phyloP scores from a whole-genome alignment of 2,888 invertebrate species.

The Drosophila quasianomalipes region DNA sequence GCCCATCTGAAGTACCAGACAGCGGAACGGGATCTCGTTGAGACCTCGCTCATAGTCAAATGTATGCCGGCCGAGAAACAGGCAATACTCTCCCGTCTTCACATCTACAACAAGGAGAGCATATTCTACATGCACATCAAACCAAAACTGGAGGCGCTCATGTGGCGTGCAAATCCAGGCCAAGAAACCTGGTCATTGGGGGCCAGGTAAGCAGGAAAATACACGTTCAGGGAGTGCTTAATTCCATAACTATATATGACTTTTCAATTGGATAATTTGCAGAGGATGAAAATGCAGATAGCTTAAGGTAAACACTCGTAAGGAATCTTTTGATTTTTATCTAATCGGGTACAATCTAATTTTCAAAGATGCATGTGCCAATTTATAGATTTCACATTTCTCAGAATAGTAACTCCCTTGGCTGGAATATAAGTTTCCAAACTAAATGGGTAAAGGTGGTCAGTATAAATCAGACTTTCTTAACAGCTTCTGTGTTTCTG shows the following conservation, averaged over 20 bases:
- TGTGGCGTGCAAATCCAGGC: conserved; percentile 79
- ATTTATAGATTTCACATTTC: not conserved
- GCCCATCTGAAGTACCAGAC: conserved; percentile 71
- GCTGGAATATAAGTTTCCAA: not conserved
- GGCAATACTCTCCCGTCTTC: conserved; percentile 83
- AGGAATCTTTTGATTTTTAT: not conserved
- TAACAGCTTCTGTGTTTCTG: not conserved
- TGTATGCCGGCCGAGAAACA: conserved; percentile 84
- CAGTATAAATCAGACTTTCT: not conserved
- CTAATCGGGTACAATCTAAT: not conserved
- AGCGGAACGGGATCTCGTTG: conserved; percentile 36
- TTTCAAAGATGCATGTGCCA: not conserved
- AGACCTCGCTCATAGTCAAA: conserved; percentile 75
- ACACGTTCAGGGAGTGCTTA: not conserved
- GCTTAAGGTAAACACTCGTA: no score
- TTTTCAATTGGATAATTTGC: not conserved
- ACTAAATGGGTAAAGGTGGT: not conserved
- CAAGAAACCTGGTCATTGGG: conserved; percentile 79
- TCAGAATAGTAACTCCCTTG: not conserved
- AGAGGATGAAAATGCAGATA: not conserved
- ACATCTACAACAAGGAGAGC: conserved; percentile 86
- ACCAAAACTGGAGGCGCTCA: conserved; percentile 85
- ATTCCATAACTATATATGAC: not conserved
- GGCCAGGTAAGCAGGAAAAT: conserved; percentile 69
- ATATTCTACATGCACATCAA: conserved; percentile 85